Base-by-base conservation (phyloP, 2,797 vertebrate species). In the Poeciliopsis turneri region DNA sequence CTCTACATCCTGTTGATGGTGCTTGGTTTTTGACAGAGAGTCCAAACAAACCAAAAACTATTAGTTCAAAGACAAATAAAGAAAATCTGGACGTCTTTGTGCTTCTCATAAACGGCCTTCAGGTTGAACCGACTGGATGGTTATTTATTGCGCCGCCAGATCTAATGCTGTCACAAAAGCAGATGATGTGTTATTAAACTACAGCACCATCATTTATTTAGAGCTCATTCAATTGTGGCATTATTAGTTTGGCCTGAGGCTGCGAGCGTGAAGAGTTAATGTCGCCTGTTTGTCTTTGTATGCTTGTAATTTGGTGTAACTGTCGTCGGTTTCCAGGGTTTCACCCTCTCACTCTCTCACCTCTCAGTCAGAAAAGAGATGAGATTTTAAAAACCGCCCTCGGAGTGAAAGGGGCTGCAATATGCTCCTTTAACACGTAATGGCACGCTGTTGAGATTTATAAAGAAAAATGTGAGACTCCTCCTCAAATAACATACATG, bases 231-330 rank as follows among this genome's bases (percentile, higher is more conserved):
- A 87, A 95, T 96, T 96, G 93, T 86, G 92, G 84, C 86, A 91
- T 94, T 95, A 96, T 96, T 96, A 95, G 94, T 96, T 95, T 95
- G 89, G 95, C 95, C 92, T 79, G 84, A 89, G 95, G 95, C 94
- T 85, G 0, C 5, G 79, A 88, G 88, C 90, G 93, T 95, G 95
- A 95, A 90, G 90, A 94, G 92, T 91, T 96, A 93, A 96, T 95
- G 90, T 82, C 73, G 72, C 88, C 92, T 92, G 91, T 95, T 91
- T 93, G 86, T 93, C 90, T 92, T 89, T 88, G 86, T 86, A 72
- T 81, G 87, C 83, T 81, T 91, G 84, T 92, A 90, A 93, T 93
- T 94, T 87, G 84, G 86, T 91, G 85, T 78, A 89, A 82, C 91
- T 88, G 87, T 90, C 88, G 88, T 92, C 90, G 75, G 83, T 93